A percentile compares a stretch with the other conserved stretches of the same genome.
Evolutionary conservation across 2,888 invertebrate genomes (phyloP).

Genomic region (Eretmocerus hayati): DNA sequence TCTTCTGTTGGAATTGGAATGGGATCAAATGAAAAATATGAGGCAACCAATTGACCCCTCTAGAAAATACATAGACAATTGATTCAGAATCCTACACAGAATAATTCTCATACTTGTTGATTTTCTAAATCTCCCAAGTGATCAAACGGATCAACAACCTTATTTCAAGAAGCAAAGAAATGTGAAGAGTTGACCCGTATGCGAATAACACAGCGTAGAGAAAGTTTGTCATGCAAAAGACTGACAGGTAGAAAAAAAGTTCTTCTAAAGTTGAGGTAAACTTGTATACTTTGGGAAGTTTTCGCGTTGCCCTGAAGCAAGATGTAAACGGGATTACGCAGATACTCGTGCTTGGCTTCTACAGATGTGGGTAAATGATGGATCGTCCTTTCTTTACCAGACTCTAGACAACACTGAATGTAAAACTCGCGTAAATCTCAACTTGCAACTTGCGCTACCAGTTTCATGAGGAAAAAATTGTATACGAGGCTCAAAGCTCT

Average conservation of each 20-base stretch:
- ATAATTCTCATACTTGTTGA: too few species aligned
- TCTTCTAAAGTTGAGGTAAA: conserved; percentile 11
- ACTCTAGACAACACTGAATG: conserved; percentile 30
- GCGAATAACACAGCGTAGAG: too few species aligned
- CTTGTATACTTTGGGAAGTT: conserved; percentile 23
- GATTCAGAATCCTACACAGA: too few species aligned
- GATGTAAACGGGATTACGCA: conserved; percentile 35
- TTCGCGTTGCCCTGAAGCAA: conserved; percentile 25
- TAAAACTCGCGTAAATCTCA: conserved; percentile 43
- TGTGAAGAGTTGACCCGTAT: too few species aligned
- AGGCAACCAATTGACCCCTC: too few species aligned
- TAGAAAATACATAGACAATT: too few species aligned
- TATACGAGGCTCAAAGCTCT: neutral
- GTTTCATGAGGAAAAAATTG: neutral
- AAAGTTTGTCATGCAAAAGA: neutral
- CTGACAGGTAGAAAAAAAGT: neutral
- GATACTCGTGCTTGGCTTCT: conserved; percentile 37
- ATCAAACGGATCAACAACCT: too few species aligned
- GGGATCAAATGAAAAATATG: too few species aligned
- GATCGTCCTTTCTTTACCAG: conserved; percentile 32
- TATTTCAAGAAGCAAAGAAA: too few species aligned
- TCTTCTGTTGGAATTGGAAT: too few species aligned
- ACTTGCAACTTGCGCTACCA: conserved; percentile 18
- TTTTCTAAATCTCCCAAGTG: too few species aligned
- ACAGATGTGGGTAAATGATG: conserved; percentile 44